These are phyloP conservation scores for Fragum whitleyi DNA, from an alignment of 2,888 invertebrate genomes.

Conservation along the genomic window DNA sequence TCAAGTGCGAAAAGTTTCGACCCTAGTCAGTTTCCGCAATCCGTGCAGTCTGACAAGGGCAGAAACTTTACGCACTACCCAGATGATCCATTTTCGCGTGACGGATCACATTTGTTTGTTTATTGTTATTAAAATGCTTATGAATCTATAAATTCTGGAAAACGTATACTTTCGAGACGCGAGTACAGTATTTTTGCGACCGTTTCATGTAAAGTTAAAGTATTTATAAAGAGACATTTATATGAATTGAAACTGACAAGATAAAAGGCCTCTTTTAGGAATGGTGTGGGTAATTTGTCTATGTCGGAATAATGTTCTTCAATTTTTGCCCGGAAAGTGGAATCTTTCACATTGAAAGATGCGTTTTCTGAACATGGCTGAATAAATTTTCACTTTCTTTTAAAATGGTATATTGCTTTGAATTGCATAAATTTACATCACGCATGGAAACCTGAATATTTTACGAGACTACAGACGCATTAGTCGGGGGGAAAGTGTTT, in stretches of 20 bases:
- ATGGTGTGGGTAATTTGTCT: not conserved
- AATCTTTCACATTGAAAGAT: not conserved
- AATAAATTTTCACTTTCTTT: not conserved
- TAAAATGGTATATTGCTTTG: not conserved
- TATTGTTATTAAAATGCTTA: too few relatives aligned
- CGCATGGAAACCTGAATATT: not conserved
- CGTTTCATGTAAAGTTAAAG: not conserved
- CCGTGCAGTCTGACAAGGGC: too few relatives aligned
- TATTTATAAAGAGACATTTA: not conserved
- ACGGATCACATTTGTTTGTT: too few relatives aligned
- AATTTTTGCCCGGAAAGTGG: constrained; percentile 4
- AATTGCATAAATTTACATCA: not conserved
- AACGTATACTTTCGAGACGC: too few relatives aligned
- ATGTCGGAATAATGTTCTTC: constrained; percentile 1
- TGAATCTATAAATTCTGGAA: too few relatives aligned
- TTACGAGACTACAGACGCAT: too few relatives aligned
- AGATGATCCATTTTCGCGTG: too few relatives aligned
- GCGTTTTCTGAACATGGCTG: not conserved
- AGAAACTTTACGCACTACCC: too few relatives aligned
- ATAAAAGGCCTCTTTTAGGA: not conserved
- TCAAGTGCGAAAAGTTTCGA: too few relatives aligned
- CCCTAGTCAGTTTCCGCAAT: too few relatives aligned
- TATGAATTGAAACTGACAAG: not conserved
- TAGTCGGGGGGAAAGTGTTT: too few relatives aligned
- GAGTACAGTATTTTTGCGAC: too few relatives aligned